Base-by-base conservation (phyloP, 2,888 invertebrate species). In the Drosophila niveifrons region DNA sequence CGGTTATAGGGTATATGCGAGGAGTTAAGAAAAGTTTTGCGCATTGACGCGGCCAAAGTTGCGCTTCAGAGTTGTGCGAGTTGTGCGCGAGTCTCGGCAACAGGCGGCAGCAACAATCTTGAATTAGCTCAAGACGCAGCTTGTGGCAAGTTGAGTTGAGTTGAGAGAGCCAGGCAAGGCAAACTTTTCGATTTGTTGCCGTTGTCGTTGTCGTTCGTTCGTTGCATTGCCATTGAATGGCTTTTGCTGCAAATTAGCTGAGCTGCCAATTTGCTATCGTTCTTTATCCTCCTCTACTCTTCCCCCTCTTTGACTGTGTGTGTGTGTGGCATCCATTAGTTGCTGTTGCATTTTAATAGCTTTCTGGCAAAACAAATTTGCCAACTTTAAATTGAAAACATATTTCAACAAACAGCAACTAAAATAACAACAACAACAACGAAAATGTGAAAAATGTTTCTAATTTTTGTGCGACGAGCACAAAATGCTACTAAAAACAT, bases 331-430 rank as follows among this genome's bases (percentile, higher is more conserved):
- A 68, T 64, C 76, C 72, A 75, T 72, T 67, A 62, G 72, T 51
- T 66, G 77, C 55, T 57, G 62, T 69, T 77, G 75, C 58, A 72
- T 76, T 76, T 76, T 72, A 76, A 76, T 68, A 76, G 77, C 64
- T 62, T 69, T 65, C 55, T 68, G 77, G 77, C 68, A 72, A 77
- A 80, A 77, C 77, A 66, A 75, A 66, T 75, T 75, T 74, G 62
- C 57, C 72, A 83, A 83, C 71, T 87, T 83, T 84, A 80, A 83
- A 84, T 84, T 81, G 75, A 82, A 83, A 84, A 75, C 87, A 87
- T 83, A 84, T 83, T 86, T 82, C 50, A 57, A 53, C 78, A 72
- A 72, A 71, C 68, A 80, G 55, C 44, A 41, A 18, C 53, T 41
- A 15, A 51, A 53, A 23, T 44, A 53, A 23, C 50, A 68, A 44